These are phyloP conservation scores for Cheirogaleus major DNA, from an alignment of 2,797 vertebrate species.

Conservation along the genomic window DNA sequence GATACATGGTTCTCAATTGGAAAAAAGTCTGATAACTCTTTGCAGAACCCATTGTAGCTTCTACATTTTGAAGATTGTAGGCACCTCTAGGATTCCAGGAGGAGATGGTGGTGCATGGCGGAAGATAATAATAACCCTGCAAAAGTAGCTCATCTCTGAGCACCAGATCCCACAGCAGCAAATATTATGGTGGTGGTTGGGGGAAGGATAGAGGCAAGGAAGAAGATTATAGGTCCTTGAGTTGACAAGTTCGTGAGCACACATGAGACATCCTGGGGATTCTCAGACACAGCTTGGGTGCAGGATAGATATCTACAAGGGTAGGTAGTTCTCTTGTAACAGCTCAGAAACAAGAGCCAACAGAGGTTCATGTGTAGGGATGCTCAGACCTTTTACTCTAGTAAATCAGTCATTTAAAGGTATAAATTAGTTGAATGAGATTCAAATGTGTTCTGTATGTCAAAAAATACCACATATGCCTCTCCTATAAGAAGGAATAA, in stretches of 20 bases:
- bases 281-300: neutral
- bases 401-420: neutral
- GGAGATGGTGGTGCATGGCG: neutral
- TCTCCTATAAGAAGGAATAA: neutral
- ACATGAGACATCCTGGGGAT: neutral
- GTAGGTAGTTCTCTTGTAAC: neutral
- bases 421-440: neutral
- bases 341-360: neutral
- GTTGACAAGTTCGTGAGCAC: neutral
- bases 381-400: neutral
- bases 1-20: neutral
- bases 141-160: neutral
- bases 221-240: neutral
- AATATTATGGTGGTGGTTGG: too few species aligned
- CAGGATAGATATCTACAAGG: neutral
- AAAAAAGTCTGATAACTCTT: neutral
- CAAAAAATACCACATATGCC: neutral
- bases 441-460: neutral
- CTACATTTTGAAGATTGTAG: neutral
- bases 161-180: neutral
- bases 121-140: neutral
- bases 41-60: neutral
- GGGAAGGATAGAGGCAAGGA: neutral
- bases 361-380: neutral
- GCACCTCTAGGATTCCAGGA: neutral